phyloP scores from a whole-genome alignment of 2,888 invertebrate species.

The Meteorus cinctellus region DNA sequence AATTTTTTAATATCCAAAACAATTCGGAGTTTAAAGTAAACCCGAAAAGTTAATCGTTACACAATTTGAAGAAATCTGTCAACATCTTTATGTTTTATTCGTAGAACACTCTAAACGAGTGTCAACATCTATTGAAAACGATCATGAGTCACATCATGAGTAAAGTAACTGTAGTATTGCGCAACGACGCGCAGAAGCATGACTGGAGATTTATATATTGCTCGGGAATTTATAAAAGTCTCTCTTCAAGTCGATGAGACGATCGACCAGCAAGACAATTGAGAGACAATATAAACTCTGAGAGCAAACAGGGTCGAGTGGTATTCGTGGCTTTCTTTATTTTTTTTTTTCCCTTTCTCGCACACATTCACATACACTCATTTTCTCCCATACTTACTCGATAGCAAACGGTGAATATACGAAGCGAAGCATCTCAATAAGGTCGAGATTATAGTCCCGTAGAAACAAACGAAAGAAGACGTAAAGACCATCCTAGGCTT shows the following conservation, averaged over 20 bases:
- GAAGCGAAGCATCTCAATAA: conserved; percentile 48
- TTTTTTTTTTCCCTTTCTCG: not conserved
- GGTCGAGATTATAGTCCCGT: conserved; percentile 47
- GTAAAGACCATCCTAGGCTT: conserved; percentile 37
- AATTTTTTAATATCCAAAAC: not conserved
- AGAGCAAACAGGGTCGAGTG: conserved; percentile 50
- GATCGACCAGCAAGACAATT: conserved; percentile 32
- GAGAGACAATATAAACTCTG: conserved; percentile 42
- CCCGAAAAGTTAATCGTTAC: not conserved
- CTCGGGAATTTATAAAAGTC: conserved; percentile 9
- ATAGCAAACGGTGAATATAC: conserved; percentile 38
- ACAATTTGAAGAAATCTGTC: not conserved
- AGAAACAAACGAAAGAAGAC: conserved; percentile 34
- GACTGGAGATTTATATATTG: conserved; percentile 7
- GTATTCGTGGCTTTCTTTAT: conserved; percentile 38
- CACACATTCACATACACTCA: not conserved
- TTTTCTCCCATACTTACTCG: conserved; percentile 4
- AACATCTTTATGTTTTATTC: not conserved
- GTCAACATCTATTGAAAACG: not conserved
- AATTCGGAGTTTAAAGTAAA: not conserved
- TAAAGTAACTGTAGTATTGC: not conserved
- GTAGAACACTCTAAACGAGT: not conserved
- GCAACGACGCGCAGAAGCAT: not conserved
- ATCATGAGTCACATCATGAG: not conserved
- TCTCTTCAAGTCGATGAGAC: conserved; percentile 24